phyloP scores from a whole-genome alignment of 2,888 invertebrate species.

The Opisthograptis luteolata region DNA sequence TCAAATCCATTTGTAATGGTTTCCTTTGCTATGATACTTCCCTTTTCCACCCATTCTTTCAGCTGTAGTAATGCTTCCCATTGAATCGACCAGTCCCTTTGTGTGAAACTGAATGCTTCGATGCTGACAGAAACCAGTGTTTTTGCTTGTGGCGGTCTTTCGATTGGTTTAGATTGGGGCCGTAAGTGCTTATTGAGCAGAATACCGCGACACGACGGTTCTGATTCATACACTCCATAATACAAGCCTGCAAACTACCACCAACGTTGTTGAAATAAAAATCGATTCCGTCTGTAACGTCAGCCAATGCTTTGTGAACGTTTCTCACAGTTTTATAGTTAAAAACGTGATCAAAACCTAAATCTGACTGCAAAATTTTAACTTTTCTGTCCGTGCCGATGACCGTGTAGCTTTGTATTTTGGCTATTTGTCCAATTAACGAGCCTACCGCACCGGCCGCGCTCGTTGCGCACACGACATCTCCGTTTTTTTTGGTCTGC shows the following conservation, averaged over 20 bases:
- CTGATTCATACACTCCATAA: conserved; percentile 83
- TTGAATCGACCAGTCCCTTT: conserved; percentile 49
- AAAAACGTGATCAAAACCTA: conserved; percentile 86
- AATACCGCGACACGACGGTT: conserved; percentile 85
- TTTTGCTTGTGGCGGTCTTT: conserved; percentile 24
- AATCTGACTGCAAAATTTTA: conserved; percentile 81
- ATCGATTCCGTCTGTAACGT: conserved; percentile 86
- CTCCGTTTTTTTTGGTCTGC: conserved; percentile 85
- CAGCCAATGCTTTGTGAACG: conserved; percentile 69
- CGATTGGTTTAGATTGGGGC: conserved; percentile 18
- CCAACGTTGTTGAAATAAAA: conserved; percentile 90
- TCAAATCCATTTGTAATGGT: conserved; percentile 53
- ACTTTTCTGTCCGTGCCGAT: conserved; percentile 86
- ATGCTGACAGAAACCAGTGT: conserved; percentile 38
- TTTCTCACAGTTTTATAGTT: conserved; percentile 86
- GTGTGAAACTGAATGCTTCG: conserved; percentile 52
- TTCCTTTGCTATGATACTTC: conserved; percentile 53
- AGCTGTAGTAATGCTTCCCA: conserved; percentile 44
- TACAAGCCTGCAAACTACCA: conserved; percentile 81
- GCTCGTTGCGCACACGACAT: conserved; percentile 86
- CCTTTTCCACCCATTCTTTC: conserved; percentile 48
- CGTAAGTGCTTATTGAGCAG: conserved; percentile 85
- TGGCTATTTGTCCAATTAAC: conserved; percentile 87
- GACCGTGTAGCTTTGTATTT: conserved; percentile 63
- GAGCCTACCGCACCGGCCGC: conserved; percentile 89